A percentile compares a stretch with the other conserved stretches of the same genome.
These are phyloP conservation scores for Bugula neritina DNA, from an alignment of 2,888 invertebrate species.

Conservation along the genomic window DNA sequence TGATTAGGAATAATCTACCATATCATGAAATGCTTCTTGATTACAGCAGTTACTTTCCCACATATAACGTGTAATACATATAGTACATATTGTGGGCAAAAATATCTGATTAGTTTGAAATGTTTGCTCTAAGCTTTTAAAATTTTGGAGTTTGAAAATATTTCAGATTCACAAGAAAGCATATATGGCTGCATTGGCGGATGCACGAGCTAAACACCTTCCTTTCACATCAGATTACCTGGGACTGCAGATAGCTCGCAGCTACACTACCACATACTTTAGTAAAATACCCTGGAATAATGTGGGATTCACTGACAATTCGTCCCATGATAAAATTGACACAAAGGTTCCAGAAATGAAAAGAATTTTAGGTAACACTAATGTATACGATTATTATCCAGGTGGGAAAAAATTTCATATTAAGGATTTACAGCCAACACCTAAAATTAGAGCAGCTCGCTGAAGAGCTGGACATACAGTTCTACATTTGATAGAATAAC, in stretches of 20 bases:
- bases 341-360: slow-evolving; percentile 6
- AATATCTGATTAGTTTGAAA: too few relatives aligned
- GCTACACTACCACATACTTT: slow-evolving; percentile 17
- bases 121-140: too few relatives aligned
- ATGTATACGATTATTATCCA: slow-evolving; percentile 10
- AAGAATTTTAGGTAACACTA: slow-evolving; percentile 9
- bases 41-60: too few relatives aligned
- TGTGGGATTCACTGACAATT: not conserved
- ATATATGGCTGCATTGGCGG: slow-evolving; percentile 11
- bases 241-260: not conserved
- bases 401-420: slow-evolving; percentile 2
- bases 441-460: not conserved
- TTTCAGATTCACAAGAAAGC: slow-evolving; percentile 17
- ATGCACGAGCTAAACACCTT: slow-evolving; percentile 8
- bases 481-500: too few relatives aligned
- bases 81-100: too few relatives aligned
- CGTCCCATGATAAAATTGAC: not conserved
- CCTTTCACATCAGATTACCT: not conserved
- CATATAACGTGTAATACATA: too few relatives aligned
- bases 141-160: too few relatives aligned
- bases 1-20: too few relatives aligned
- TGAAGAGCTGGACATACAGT: too few relatives aligned
- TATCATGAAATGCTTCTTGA: too few relatives aligned
- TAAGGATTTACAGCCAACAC: not conserved
- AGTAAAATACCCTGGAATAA: slow-evolving; percentile 10